Evolutionary conservation across 2,113 vertebrate species (phyloP).

Genomic region (Nesogale talazaci): DNA sequence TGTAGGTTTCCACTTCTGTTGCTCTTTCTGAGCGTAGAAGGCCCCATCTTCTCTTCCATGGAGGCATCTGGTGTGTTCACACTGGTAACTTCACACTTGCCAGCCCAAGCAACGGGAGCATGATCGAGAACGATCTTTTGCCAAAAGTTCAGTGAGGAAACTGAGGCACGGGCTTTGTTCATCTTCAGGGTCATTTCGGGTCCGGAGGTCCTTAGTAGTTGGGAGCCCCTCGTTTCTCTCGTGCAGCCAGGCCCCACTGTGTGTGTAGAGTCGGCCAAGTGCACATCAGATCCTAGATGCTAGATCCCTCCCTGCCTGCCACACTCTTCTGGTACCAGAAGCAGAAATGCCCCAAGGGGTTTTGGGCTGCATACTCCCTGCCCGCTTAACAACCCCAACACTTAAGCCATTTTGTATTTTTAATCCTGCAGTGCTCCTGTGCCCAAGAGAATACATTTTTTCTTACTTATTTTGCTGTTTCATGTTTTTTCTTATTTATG

Average conservation of each 20-base stretch:
- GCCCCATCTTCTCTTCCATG: too few species aligned
- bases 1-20: too few species aligned
- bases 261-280: slow-evolving; percentile 44
- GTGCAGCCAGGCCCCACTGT: not conserved
- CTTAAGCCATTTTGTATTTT: slow-evolving; percentile 35
- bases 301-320: not conserved
- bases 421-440: not conserved
- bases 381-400: slow-evolving; percentile 23
- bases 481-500: slow-evolving; percentile 54
- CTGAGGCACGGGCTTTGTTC: not conserved
- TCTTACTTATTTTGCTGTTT: slow-evolving; percentile 48
- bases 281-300: slow-evolving; percentile 26
- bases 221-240: not conserved
- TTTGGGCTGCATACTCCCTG: not conserved
- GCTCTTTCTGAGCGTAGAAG: too few species aligned
- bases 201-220: slow-evolving; percentile 16
- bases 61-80: too few species aligned
- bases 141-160: slow-evolving; percentile 35
- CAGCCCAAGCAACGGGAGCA: too few species aligned
- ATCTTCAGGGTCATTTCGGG: not conserved
- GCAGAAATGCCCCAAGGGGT: not conserved
- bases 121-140: not conserved
- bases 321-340: slow-evolving; percentile 44
- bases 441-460: slow-evolving; percentile 27
- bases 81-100: too few species aligned